Percentiles rank a stretch among this genome's conserved stretches.
Conservation (phyloP, 2,797 vertebrate genomes). For the Discoglossus pictus region DNA sequence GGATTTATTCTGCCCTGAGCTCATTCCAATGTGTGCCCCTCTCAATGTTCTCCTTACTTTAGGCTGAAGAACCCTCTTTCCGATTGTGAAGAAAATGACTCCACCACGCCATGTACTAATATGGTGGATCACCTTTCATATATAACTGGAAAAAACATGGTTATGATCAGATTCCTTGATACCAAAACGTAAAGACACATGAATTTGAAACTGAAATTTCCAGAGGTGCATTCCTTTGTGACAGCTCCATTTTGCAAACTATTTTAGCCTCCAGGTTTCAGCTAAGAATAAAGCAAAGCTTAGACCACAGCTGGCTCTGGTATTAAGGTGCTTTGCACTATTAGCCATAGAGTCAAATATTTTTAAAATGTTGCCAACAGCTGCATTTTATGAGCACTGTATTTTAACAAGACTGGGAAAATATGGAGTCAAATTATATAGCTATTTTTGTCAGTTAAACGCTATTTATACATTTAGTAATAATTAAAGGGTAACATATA, state of each 20-base stretch:
- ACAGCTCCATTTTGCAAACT: constrained; percentile 69
- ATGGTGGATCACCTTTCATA: too few species aligned
- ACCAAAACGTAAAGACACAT: constrained; percentile 14
- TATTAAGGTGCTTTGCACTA: constrained; percentile 22
- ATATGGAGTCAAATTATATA: background rate
- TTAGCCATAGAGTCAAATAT: constrained; percentile 29
- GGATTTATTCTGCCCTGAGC: too few species aligned
- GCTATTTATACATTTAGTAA: too few species aligned
- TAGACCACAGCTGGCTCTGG: constrained; percentile 57
- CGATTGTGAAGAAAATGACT: too few species aligned
- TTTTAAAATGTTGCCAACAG: constrained; percentile 21
- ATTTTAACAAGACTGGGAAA: constrained; percentile 5
- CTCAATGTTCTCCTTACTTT: too few species aligned
- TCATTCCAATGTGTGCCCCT: too few species aligned
- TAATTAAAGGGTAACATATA: too few species aligned
- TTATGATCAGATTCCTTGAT: constrained; percentile 4
- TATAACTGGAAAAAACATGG: background rate
- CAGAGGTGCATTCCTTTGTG: constrained; percentile 75
- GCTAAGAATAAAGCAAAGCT: constrained; percentile 62
- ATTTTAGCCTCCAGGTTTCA: constrained; percentile 68
- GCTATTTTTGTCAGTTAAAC: too few species aligned
- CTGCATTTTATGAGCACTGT: constrained; percentile 29
- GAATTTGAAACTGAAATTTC: constrained; percentile 51
- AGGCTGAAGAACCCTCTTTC: too few species aligned
- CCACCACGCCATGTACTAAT: too few species aligned